These are phyloP conservation scores for Ictidomys tridecemlineatus DNA, from an alignment of 2,113 vertebrate genomes.

Conservation along the genomic window DNA sequence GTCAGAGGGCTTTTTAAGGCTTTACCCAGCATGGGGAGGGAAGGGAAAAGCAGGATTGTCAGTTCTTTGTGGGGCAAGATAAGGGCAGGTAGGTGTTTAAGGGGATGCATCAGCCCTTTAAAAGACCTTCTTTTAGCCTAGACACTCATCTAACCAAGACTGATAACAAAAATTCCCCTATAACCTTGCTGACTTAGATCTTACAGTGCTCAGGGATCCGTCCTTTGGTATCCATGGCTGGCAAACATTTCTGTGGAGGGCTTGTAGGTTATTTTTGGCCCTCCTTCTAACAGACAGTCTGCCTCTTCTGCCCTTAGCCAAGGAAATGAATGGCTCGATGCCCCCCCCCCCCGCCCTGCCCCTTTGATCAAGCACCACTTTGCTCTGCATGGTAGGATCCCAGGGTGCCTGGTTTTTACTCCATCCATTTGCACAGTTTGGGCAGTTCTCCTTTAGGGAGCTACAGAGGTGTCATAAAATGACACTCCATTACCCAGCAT, in stretches of 20 bases:
- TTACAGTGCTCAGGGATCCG: not conserved
- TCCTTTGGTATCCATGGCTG: not conserved
- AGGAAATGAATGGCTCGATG: not conserved
- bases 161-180: not conserved
- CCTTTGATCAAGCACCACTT: not conserved
- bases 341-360: not conserved
- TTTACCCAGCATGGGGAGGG: not conserved
- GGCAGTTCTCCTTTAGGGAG: not conserved
- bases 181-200: not conserved
- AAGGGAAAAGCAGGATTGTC: not conserved
- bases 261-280: not conserved
- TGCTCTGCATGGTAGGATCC: not conserved
- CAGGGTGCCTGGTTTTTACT: not conserved
- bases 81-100: not conserved
- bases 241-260: constrained; percentile 26
- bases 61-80: not conserved
- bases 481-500: not conserved
- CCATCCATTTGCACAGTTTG: not conserved
- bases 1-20: not conserved
- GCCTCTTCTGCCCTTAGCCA: not conserved
- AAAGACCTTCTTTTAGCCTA: not conserved
- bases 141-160: not conserved
- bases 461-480: not conserved
- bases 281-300: not conserved
- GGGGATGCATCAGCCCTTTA: not conserved